phyloP scores from a whole-genome alignment of 2,888 invertebrate species.

The Protonemura montana region DNA sequence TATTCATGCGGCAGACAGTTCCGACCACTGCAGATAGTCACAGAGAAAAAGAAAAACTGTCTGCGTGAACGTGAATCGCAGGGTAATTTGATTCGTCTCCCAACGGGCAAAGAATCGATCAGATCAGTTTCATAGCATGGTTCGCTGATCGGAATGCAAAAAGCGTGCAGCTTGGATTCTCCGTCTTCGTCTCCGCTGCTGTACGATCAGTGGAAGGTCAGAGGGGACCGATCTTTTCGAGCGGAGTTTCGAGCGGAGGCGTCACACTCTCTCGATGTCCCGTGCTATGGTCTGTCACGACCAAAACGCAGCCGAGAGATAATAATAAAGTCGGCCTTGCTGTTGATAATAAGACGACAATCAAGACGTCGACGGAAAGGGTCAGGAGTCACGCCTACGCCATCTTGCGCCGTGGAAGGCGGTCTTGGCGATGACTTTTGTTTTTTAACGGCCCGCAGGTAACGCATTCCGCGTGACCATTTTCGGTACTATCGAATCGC shows the following conservation, averaged over 20 bases:
- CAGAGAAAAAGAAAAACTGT: background rate
- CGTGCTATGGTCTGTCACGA: background rate
- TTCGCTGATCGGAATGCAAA: background rate
- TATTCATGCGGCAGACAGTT: background rate
- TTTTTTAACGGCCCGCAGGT: background rate
- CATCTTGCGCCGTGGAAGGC: background rate
- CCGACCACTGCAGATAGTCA: background rate
- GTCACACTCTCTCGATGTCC: background rate
- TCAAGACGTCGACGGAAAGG: background rate
- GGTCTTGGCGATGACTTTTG: background rate
- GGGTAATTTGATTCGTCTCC: background rate
- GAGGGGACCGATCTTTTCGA: background rate
- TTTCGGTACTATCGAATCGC: background rate
- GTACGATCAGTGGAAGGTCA: background rate
- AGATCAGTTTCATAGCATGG: background rate
- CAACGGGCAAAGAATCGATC: background rate
- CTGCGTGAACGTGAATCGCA: background rate
- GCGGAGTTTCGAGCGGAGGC: no score
- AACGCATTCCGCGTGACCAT: background rate
- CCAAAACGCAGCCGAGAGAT: background rate
- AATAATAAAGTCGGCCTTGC: background rate
- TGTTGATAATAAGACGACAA: background rate
- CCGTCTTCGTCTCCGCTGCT: background rate
- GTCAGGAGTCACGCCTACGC: conserved; percentile 4
- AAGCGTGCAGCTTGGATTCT: background rate